Conservation (phyloP, 2,888 invertebrate species). For the Pandemis corylana region DNA sequence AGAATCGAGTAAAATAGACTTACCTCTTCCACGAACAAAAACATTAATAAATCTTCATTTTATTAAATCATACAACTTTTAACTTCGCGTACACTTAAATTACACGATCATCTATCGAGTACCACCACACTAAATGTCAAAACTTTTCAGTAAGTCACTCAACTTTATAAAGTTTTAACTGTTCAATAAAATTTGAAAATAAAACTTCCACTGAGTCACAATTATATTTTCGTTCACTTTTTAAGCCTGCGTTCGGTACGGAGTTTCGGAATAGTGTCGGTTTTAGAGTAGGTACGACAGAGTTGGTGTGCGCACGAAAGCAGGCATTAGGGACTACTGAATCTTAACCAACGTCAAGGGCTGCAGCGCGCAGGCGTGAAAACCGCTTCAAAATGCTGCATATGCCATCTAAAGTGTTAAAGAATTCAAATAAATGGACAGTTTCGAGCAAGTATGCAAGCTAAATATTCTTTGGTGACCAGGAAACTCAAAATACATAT, state of each 20-base stretch:
- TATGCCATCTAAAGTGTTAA: constrained; percentile 31
- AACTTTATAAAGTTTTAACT: constrained; percentile 10
- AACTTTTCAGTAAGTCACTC: neutral
- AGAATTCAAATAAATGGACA: constrained; percentile 27
- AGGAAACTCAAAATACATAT: neutral
- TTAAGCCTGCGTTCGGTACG: neutral
- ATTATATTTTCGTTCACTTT: neutral
- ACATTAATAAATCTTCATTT: constrained; percentile 3
- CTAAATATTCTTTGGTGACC: neutral
- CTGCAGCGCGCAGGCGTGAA: constrained; percentile 29
- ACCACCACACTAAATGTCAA: constrained; percentile 26
- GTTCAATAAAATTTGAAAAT: neutral
- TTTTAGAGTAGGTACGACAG: neutral
- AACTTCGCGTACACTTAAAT: constrained; percentile 25
- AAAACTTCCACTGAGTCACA: constrained; percentile 1
- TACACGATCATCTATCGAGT: constrained; percentile 20
- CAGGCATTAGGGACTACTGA: constrained; percentile 25
- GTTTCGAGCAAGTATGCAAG: neutral
- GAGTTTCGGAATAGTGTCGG: constrained; percentile 15
- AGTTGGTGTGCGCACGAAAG: constrained; percentile 12
- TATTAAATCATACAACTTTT: neutral
- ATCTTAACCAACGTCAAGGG: constrained; percentile 22
- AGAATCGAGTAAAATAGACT: neutral
- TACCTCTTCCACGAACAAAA: constrained; percentile 18
- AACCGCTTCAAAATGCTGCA: constrained; percentile 37